Evolutionary conservation across 2,888 invertebrate genomes (phyloP), one percentile per base, ranked within the genome.

Genomic region (Morpho helenor): DNA sequence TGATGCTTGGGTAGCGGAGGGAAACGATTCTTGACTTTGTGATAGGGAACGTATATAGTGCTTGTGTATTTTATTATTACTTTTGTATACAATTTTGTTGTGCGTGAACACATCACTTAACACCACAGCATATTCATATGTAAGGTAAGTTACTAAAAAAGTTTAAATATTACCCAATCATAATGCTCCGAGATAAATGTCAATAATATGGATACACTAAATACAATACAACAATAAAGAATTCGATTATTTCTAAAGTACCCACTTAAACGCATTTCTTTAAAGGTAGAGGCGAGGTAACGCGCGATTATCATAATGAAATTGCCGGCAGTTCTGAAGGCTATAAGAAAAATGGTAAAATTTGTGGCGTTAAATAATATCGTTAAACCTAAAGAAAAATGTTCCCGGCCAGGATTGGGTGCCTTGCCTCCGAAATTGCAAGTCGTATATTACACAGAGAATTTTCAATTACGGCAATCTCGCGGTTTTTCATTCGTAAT

Each of bases 381-480:
- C 86, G 87, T 87, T 87, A 82, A 83, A 79, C 82, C 77, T 73
- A 73, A 80, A 86, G 87, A 87, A 84, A 88, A 87, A 87, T 86
- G 84, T 77, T 70, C 68, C 71, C 68, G 76, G 80, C 84, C 84
- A 82, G 82, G 79, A 82, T 78, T 73, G 73, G 67, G 73, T 66
- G 65, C 65, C 67, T 73, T 73, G 76, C 76, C 81, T 79, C 81
- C 82, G 83, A 88, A 89, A 90, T 89, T 89, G 89, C 86, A 79
- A 82, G 84, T 79, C 89, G 86, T 89, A 89, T 87, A 87, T 90
- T 87, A 87, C 82, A 82, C 84, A 78, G 84, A 82, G 88, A 90
- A 88, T 90, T 90, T 90, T 90, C 90, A 90, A 90, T 89, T 90
- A 90, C 87, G 76, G 79, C 86, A 87, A 88, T 87, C 86, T 84